Evolutionary conservation across 2,888 invertebrate species (phyloP), one percentile per base, ranked within the genome.

Genomic region (Pinctada fucata): DNA sequence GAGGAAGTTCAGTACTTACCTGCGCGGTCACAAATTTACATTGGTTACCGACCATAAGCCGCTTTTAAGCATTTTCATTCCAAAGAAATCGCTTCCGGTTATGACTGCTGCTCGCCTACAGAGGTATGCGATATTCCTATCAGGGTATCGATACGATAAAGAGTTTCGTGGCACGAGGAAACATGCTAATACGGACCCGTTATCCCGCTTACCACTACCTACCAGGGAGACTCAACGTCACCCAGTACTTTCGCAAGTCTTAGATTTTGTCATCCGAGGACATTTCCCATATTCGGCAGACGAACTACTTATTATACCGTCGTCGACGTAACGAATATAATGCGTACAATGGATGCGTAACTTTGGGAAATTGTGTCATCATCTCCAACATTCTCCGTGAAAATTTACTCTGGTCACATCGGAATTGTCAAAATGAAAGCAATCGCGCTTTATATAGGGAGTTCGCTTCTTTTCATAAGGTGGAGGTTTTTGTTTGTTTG

Each of bases 1-100:
- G 45, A 31, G 31, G 31, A 72, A 73, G 45, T 71, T 79, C 52
- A 63, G 76, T 64, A 67, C 68, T 6, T 67, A 76, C 51, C 66
- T 93, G 0, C 90, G 83, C 75, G 92, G 92, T 2, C 82, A 89
- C 8, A 82, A 85, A n/a, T 93, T 78, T 65, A 78, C 78, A 8
- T 10, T 93, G 45, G 70, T 87, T 3, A 93, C 91, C n/a, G 74
- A 74, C 67, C 67, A 74, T 31, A 74, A 65, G 31, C 74, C 74
- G 10, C 47, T 72, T 3, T 16, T 77, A 3, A 58, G 65, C 31
- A 77, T 77, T 13, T 72, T 77, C 10, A 48, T 13, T 50, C 77
- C 77, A 48, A 13, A 48, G 31, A 77, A 72, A 48, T 51, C 49
- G 2, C 31, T 78, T 8, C 58, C 67, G 5, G 72, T 83, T 74